Base-by-base conservation (phyloP, 1,140 invertebrate genomes). In the Limonius californicus region DNA sequence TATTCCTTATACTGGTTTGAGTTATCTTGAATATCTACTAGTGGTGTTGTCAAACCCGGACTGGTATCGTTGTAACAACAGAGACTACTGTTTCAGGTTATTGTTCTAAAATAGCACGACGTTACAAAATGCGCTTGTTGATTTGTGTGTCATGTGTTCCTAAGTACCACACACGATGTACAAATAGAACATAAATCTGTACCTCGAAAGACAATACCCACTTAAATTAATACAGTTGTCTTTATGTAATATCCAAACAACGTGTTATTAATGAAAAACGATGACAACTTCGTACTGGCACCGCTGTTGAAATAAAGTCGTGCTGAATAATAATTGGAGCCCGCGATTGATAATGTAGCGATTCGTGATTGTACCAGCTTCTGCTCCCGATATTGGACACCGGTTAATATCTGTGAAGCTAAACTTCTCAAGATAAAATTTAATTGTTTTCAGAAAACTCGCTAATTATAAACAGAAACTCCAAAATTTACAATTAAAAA, bases 181-280 rank as follows among this genome's bases (percentile, higher is more conserved):
- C 45, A 50, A 50, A 50, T 50, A 50, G 45, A 50, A 50, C 45
- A 50, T 50, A 50, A 50, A 50, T 50, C 45, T 50, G 45, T 50
- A 50, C 45, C 20, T 50, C 45, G 45, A 50, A 50, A 50, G 45
- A 50, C 45, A 50, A 50, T 50, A 50, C 45, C 45, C 45, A 50
- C 45, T 50, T 50, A 50, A 50, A 50, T 50, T 50, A 50, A 50
- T 50, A 50, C 45, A 50, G 45, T 50, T 50, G 45, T 50, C 45
- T 50, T 16, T 50, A 19, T 50, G 45, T 50, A 50, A 50, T 50
- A 50, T 50, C 12, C 7, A 50, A 50, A 50, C 45, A 50, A 50
- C 45, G 45, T 50, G 45, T 50, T 50, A 50, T 50, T 50, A 50
- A 50, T 50, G 45, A 50, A 50, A 50, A 50, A 50, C 16, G 45